Percentiles rank a stretch among this genome's conserved stretches.
Conservation (phyloP, 2,797 vertebrate species). For the Poeciliopsis paucimaculata region DNA sequence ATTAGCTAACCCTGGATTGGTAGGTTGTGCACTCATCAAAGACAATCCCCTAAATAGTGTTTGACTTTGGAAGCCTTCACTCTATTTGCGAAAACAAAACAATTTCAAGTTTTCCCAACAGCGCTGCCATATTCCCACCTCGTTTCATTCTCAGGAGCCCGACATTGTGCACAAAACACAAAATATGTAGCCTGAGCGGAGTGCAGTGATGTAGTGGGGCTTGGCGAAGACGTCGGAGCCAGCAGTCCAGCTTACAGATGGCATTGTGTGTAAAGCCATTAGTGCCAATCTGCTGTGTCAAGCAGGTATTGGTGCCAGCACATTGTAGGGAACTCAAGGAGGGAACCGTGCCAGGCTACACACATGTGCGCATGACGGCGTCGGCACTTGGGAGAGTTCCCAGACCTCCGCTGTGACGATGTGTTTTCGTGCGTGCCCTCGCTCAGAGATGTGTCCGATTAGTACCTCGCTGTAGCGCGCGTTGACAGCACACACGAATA, state of each 20-base stretch:
- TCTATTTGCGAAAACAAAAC: background rate
- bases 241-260: constrained; percentile 75
- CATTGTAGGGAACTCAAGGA: constrained; percentile 73
- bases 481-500: constrained; percentile 69
- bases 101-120: background rate
- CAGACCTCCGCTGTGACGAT: constrained; percentile 61
- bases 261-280: constrained; percentile 77
- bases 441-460: constrained; percentile 62
- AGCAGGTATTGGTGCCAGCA: constrained; percentile 79
- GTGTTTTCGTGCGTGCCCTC: constrained; percentile 33
- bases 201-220: constrained; percentile 29
- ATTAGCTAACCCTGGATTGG: background rate
- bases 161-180: background rate
- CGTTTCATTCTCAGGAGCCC: background rate
- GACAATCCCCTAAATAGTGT: background rate
- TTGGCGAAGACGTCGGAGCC: constrained; percentile 60
- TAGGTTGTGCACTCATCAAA: background rate
- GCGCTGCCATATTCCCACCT: background rate
- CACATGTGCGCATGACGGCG: constrained; percentile 63
- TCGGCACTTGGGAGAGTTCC: constrained; percentile 70
- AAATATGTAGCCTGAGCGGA: constrained; percentile 11
- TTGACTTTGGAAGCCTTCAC: background rate
- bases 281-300: constrained; percentile 81
- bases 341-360: constrained; percentile 65
- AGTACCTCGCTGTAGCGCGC: constrained; percentile 65